phyloP scores from a whole-genome alignment of 1,140 invertebrate species.

The Calycopis cecrops region DNA sequence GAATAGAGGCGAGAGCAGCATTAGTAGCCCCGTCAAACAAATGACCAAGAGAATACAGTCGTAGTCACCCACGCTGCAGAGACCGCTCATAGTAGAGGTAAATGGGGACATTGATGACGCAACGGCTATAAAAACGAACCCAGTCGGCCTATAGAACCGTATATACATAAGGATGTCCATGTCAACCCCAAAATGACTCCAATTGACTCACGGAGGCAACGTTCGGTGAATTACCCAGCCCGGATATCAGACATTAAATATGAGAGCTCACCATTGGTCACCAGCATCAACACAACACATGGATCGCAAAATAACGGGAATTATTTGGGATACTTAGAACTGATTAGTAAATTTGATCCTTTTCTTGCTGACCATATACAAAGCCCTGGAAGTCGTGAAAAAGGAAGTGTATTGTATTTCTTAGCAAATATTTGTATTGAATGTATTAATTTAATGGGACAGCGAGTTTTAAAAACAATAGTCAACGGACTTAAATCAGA shows the following conservation, averaged over 20 bases:
- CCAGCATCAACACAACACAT: no score
- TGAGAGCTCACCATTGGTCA: conserved; percentile 60
- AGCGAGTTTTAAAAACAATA: no score
- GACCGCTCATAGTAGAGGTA: conserved; percentile 57
- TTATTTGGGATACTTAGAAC: no score
- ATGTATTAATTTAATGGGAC: no score
- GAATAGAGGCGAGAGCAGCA: conserved; percentile 37
- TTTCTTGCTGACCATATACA: no score
- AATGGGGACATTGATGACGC: conserved; percentile 51
- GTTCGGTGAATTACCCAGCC: conserved; percentile 55
- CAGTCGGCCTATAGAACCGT: conserved; percentile 45
- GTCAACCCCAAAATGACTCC: conserved; percentile 74
- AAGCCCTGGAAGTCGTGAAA: no score
- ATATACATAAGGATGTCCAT: no score
- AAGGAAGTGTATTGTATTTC: no score
- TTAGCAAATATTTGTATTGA: no score
- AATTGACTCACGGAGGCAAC: conserved; percentile 49
- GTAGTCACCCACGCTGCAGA: conserved; percentile 51
- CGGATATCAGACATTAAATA: conserved; percentile 48
- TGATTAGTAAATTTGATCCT: no score
- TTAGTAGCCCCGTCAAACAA: conserved; percentile 29
- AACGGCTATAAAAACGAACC: conserved; percentile 59
- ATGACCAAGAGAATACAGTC: conserved; percentile 49
- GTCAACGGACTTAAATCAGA: no score
- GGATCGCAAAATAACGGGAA: no score